Percentiles rank a stretch among this genome's conserved stretches.
Conservation (phyloP, 1,140 invertebrate genomes). For the Rhagoletis zephyria region DNA sequence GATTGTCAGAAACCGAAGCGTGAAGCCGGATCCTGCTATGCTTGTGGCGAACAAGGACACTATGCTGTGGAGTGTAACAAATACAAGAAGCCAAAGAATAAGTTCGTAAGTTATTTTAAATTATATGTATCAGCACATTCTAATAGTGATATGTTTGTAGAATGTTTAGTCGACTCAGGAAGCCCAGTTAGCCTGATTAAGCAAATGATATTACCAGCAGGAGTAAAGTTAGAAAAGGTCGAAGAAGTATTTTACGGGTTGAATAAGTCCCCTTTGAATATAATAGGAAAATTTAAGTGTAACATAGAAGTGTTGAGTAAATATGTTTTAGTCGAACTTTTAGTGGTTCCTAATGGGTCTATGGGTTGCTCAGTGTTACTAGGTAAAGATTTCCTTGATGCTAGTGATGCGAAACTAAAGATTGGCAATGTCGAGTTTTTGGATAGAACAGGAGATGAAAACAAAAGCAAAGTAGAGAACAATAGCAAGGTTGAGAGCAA, state of each 20-base stretch:
- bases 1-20: too few species aligned
- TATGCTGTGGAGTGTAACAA: background rate
- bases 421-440: background rate
- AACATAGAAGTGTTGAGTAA: background rate
- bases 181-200: background rate
- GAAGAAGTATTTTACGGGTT: background rate
- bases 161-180: too few species aligned
- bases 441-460: background rate
- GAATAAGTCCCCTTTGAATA: background rate
- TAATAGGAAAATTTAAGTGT: background rate
- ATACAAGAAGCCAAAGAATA: background rate
- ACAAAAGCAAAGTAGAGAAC: background rate
- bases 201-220: background rate
- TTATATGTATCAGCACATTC: too few species aligned
- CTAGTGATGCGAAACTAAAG: background rate
- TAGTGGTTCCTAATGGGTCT: slow-evolving; percentile 7
- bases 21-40: background rate
- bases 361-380: background rate
- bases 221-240: background rate
- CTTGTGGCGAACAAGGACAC: background rate
- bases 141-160: too few species aligned
- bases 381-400: background rate
- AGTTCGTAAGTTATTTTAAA: too few species aligned
- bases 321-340: background rate
- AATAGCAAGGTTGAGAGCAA: background rate